Evolutionary conservation across 2,888 invertebrate genomes (phyloP).

Genomic region (Cataglyphis cursor): DNA sequence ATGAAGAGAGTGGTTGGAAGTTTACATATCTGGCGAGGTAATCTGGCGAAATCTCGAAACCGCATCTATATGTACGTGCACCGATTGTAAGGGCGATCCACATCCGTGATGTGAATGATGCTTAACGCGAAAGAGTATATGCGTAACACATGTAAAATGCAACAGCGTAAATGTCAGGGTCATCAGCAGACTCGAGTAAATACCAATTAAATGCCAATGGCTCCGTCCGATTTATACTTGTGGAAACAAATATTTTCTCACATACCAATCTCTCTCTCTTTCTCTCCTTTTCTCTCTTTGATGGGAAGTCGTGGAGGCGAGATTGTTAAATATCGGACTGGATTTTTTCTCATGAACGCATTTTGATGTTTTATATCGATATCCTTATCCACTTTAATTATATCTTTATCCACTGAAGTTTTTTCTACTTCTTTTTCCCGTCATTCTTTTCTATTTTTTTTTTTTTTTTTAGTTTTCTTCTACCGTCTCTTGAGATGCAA

Average conservation of each 20-base stretch:
- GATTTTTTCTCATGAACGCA: background rate
- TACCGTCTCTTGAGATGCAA: background rate
- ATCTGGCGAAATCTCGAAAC: slow-evolving; percentile 1
- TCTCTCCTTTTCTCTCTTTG: background rate
- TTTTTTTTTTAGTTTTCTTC: background rate
- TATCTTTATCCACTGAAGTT: background rate
- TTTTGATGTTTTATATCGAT: background rate
- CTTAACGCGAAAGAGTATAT: slow-evolving; percentile 62
- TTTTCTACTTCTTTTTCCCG: background rate
- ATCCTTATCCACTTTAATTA: background rate
- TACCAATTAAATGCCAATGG: slow-evolving; percentile 76
- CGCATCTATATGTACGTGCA: background rate
- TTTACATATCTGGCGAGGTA: background rate
- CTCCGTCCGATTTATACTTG: slow-evolving; percentile 54
- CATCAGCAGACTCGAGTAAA: slow-evolving; percentile 70
- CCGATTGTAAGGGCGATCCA: background rate
- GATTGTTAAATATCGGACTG: background rate
- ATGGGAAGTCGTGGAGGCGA: background rate
- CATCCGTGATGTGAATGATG: slow-evolving; percentile 64
- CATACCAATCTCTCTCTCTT: background rate
- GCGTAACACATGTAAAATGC: slow-evolving; percentile 74
- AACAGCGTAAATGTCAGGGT: slow-evolving; percentile 81
- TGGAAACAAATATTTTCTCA: slow-evolving; percentile 34
- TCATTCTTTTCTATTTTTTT: background rate
- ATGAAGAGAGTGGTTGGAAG: background rate